Conservation (phyloP, 2,797 vertebrate genomes). For the Chaenodraco wilsoni region DNA sequence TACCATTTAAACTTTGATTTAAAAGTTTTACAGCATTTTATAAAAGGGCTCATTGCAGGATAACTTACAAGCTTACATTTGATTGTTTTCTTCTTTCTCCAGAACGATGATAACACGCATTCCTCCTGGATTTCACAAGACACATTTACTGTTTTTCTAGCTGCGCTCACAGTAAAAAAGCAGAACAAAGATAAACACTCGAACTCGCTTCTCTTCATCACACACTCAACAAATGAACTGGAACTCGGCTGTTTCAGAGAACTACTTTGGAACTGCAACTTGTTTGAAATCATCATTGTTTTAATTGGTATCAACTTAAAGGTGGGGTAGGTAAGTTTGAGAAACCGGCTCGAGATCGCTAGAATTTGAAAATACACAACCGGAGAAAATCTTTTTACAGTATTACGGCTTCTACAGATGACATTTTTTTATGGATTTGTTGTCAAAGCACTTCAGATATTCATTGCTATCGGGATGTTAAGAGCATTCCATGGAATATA, state of each 20-base stretch:
- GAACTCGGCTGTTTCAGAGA: neutral
- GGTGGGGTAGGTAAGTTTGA: too few species aligned
- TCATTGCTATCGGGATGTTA: too few species aligned
- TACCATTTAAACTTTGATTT: too few species aligned
- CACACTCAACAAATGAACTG: neutral
- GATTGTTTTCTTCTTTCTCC: neutral
- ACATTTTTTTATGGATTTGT: too few species aligned
- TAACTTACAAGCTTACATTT: neutral
- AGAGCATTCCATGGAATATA: too few species aligned
- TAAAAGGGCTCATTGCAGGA: neutral
- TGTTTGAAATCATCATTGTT: neutral
- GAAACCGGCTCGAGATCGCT: too few species aligned
- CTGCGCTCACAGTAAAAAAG: conserved; percentile 11
- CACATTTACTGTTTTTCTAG: neutral
- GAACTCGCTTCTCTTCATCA: neutral
- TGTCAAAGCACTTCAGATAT: too few species aligned
- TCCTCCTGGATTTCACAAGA: conserved; percentile 11
- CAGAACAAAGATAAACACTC: neutral
- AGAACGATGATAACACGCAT: neutral
- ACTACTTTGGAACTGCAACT: neutral
- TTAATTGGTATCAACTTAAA: conserved; percentile 3
- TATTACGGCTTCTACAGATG: too few species aligned
- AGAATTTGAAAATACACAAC: too few species aligned
- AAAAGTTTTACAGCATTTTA: neutral
- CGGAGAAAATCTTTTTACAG: too few species aligned